Conservation (phyloP, 2,888 invertebrate genomes). For the Keiferia lycopersicella region DNA sequence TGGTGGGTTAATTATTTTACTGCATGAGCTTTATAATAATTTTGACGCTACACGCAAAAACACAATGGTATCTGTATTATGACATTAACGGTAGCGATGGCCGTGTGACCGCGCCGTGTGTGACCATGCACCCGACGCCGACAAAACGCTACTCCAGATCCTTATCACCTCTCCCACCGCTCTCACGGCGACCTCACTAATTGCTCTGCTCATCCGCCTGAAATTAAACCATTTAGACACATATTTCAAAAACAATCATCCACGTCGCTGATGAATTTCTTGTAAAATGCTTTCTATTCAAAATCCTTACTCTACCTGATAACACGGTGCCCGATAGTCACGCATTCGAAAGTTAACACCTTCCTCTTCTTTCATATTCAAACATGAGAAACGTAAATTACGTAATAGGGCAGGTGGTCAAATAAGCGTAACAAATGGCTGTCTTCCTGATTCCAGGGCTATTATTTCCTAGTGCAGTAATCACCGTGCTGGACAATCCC, state of each 20-base stretch:
- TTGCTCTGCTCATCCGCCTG: constrained; percentile 65
- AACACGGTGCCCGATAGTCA: background rate
- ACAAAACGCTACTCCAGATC: constrained; percentile 42
- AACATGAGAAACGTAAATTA: background rate
- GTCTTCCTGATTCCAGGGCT: constrained; percentile 41
- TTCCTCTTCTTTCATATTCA: background rate
- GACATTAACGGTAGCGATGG: constrained; percentile 21
- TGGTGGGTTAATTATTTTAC: constrained; percentile 19
- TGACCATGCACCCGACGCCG: constrained; percentile 40
- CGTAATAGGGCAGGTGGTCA: constrained; percentile 34
- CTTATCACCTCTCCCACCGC: constrained; percentile 54
- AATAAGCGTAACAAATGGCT: constrained; percentile 50
- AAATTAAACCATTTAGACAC: constrained; percentile 69
- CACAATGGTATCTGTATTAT: constrained; percentile 17
- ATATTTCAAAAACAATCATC: constrained; percentile 59
- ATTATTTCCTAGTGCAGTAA: constrained; percentile 42
- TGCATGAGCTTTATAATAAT: constrained; percentile 20
- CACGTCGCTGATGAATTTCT: constrained; percentile 44
- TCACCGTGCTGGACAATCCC: constrained; percentile 40
- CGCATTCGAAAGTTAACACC: constrained; percentile 4
- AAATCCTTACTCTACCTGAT: constrained; percentile 19
- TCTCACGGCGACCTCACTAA: constrained; percentile 70
- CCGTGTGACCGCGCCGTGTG: constrained; percentile 34
- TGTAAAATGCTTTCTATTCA: constrained; percentile 30
- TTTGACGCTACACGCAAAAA: constrained; percentile 22